Percentiles rank a stretch among this genome's conserved stretches.
These are phyloP conservation scores for Calameuta pallipes DNA, from an alignment of 2,888 invertebrate genomes.

Conservation along the genomic window DNA sequence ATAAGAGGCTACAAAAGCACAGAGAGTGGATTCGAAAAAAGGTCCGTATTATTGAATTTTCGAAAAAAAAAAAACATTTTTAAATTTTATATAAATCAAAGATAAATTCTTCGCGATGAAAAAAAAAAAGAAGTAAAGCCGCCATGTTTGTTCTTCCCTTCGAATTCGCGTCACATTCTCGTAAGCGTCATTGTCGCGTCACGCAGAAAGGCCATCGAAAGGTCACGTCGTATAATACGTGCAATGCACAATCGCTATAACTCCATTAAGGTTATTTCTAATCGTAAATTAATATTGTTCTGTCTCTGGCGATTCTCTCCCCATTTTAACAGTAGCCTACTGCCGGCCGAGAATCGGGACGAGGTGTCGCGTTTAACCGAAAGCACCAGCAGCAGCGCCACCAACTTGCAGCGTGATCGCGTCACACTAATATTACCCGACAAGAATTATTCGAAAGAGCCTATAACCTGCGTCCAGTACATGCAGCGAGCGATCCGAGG, in stretches of 20 bases:
- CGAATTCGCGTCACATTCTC: background rate
- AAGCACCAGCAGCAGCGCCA: background rate
- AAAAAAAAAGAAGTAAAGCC: background rate
- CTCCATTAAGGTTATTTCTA: background rate
- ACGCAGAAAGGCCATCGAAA: background rate
- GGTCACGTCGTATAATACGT: background rate
- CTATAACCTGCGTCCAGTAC: background rate
- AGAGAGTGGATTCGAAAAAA: background rate
- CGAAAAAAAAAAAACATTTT: background rate
- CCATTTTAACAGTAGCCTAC: slow-evolving; percentile 34
- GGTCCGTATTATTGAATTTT: background rate
- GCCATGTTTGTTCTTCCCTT: background rate
- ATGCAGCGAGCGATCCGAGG: background rate
- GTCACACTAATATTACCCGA: background rate
- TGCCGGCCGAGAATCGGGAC: background rate
- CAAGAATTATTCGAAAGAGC: background rate
- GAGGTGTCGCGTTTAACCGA: background rate
- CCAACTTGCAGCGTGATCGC: background rate
- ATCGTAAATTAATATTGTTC: slow-evolving; percentile 27
- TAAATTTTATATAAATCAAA: background rate
- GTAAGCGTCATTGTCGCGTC: background rate
- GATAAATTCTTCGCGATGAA: background rate
- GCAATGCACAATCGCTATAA: background rate
- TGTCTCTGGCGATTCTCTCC: slow-evolving; percentile 42
- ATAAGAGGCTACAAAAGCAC: slow-evolving; percentile 12